Base-by-base conservation (phyloP, 2,888 invertebrate species). In the Dryomyza anilis region DNA sequence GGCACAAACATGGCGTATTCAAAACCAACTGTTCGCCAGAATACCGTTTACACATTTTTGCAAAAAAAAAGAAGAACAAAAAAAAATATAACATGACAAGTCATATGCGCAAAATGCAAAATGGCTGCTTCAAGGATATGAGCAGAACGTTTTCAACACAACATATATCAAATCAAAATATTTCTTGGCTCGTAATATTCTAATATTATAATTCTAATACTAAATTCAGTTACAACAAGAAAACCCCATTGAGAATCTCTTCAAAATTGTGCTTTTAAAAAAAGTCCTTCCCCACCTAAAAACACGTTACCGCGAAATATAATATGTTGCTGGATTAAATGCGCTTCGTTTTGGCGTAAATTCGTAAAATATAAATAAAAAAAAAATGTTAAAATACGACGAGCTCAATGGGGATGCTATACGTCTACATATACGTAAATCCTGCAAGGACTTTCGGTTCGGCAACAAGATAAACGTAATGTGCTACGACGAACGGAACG, bases 301-400 rank as follows among this genome's bases (percentile, higher is more conserved):
- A 52, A 43, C 43, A 25, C 55, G 46, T 27, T 58, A 29, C 45
- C 45, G 58, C 16, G 48, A 59, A 48, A 59, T n/a, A n/a, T 59
- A 59, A 59, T 48, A 59, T 33, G 30, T 48, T 30, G 29, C 12
- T 48, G 59, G 59, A 59, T 59, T 59, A 46, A 46, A 46, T n/a
- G 46, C 48, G 16, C 48, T 59, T 46, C 27, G n/a, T 57, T 43
- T 23, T 21, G 48, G 59, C 48, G 48, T 48, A 48, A 59, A 59
- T 48, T 48, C 19, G 57, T 29, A 25, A 33, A 55, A 55, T 33
- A 55, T 55, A n/a, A n/a, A n/a, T n/a, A n/a, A n/a, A n/a, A n/a
- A n/a, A n/a, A 55, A 55, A 55, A 55, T 36, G 55, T 55, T 23
- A 43, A 58, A 45, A 46, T 30, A n/a, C 55, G 23, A 19, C 12